phyloP scores from a whole-genome alignment of 2,113 vertebrate genomes.

The Drymodes brunneopygia region DNA sequence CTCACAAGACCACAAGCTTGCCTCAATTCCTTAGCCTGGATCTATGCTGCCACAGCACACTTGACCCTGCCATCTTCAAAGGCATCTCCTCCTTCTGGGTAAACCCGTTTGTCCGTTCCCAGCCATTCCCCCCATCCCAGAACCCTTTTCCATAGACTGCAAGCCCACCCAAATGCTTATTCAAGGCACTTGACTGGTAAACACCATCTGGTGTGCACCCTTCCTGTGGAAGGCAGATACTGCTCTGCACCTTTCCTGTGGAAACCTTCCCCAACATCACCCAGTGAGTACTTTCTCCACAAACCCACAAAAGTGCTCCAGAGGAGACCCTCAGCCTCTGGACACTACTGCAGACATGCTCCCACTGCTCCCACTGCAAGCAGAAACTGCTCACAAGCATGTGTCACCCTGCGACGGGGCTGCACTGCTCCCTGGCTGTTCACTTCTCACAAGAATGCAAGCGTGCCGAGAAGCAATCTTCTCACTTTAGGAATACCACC shows the following conservation, averaged over 20 bases:
- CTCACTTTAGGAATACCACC: not conserved
- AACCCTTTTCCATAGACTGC: not conserved
- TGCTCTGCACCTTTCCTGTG: not conserved
- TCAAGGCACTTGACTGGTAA: not conserved
- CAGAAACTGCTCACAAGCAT: not conserved
- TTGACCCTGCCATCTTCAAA: not conserved
- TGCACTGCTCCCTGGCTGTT: not conserved
- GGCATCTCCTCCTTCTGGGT: not conserved
- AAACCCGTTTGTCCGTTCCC: rapidly evolving
- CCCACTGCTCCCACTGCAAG: not conserved
- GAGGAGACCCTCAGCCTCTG: not conserved
- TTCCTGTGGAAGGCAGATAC: not conserved
- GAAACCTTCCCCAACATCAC: not conserved
- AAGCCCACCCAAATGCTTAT: not conserved
- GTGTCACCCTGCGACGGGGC: not conserved
- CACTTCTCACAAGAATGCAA: not conserved
- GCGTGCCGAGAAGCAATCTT: not conserved
- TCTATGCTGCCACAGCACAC: rapidly evolving
- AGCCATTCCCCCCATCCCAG: rapidly evolving
- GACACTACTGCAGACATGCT: not conserved
- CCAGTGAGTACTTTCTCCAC: not conserved
- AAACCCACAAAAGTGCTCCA: not conserved
- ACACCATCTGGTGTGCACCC: not conserved
- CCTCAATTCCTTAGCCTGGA: not conserved
- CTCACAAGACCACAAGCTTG: not conserved